Percentiles rank a stretch among this genome's conserved stretches.
phyloP scores from a whole-genome alignment of 1,140 invertebrate species.

The Diorhabda carinulata region DNA sequence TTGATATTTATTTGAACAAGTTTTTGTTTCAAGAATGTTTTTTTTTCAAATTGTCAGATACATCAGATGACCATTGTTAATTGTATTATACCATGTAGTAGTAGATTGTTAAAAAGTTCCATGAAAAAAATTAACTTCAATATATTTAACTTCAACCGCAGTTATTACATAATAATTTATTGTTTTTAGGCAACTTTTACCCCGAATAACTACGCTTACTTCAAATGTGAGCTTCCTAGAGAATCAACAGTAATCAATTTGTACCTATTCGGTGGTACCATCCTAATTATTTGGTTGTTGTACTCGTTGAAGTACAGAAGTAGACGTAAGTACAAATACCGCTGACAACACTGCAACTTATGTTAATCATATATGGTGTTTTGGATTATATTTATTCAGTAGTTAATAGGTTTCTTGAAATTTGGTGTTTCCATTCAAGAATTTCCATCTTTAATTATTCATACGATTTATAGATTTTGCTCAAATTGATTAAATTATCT shows the following conservation, averaged over 20 bases:
- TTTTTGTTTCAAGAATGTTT: too few relatives aligned
- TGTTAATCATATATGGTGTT: background rate
- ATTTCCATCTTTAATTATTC: too few relatives aligned
- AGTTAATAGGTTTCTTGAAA: too few relatives aligned
- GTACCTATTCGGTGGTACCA: slow-evolving; percentile 49
- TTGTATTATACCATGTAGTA: background rate
- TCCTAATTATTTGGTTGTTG: slow-evolving; percentile 47
- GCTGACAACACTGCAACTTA: slow-evolving; percentile 15
- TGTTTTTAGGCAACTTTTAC: slow-evolving; percentile 62
- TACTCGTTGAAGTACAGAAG: slow-evolving; percentile 27
- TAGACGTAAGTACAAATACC: slow-evolving; percentile 27
- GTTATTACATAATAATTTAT: background rate
- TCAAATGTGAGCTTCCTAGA: slow-evolving; percentile 71
- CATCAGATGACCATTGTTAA: background rate
- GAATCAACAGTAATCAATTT: slow-evolving; percentile 61
- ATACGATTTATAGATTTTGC: too few relatives aligned
- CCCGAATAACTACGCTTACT: slow-evolving; percentile 62
- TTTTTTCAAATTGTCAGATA: too few relatives aligned
- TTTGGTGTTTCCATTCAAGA: too few relatives aligned
- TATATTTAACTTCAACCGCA: too few relatives aligned
- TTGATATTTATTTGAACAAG: too few relatives aligned
- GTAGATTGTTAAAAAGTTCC: background rate
- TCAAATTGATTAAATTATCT: too few relatives aligned
- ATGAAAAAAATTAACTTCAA: background rate
- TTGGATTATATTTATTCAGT: too few relatives aligned